Evolutionary conservation across 2,113 vertebrate species (phyloP).

Genomic region (Falcunculus frontatus): DNA sequence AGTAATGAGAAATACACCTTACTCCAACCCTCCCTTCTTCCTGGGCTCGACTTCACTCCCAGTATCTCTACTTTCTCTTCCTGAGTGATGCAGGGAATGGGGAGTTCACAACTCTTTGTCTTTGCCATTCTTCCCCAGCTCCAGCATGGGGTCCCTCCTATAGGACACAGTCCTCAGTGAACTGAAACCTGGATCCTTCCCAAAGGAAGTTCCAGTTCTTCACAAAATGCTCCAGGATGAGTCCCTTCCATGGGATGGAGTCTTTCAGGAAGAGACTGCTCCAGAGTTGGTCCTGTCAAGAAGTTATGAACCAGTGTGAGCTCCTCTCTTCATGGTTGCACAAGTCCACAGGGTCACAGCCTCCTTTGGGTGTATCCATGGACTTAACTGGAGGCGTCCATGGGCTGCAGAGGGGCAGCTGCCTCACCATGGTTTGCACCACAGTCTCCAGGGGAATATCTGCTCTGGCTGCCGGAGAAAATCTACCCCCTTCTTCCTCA

Average conservation of each 20-base stretch:
- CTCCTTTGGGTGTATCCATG: background rate
- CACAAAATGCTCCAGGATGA: background rate
- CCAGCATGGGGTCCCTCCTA: too few species aligned
- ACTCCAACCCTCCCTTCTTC: background rate
- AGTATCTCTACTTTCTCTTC: background rate
- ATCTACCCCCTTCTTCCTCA: background rate
- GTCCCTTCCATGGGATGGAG: background rate
- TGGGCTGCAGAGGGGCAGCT: background rate
- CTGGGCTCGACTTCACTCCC: background rate
- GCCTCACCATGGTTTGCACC: background rate
- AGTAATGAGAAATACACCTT: background rate
- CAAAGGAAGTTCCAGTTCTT: background rate
- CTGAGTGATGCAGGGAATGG: fast-evolving
- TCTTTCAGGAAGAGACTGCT: background rate
- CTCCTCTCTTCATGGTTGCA: background rate
- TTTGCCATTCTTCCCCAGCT: background rate
- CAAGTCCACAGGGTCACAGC: background rate
- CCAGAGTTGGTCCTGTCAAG: fast-evolving
- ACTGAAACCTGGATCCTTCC: fast-evolving
- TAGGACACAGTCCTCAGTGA: background rate
- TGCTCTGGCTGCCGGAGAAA: fast-evolving
- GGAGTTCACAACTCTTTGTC: fast-evolving
- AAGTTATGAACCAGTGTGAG: background rate
- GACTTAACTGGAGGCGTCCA: too few species aligned
- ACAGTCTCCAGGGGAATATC: fast-evolving